Conservation (phyloP, 2,113 vertebrate genomes). For the Spea multiplicata region DNA sequence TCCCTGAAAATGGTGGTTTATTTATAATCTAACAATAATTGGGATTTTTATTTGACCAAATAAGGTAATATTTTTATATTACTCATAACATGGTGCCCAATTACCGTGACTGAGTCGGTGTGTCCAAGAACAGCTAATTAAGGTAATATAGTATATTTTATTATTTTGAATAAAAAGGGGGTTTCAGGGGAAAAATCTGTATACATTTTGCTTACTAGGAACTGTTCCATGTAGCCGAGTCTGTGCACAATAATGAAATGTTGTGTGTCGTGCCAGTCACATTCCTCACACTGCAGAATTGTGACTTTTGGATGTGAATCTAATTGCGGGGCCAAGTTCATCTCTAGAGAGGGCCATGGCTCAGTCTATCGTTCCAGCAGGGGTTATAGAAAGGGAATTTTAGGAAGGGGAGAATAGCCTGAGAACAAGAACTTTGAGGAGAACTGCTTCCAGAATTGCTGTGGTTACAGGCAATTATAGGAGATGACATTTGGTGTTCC, state of each 20-base stretch:
- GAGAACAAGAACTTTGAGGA: constrained; percentile 13
- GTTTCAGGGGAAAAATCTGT: not conserved
- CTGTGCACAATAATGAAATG: constrained; percentile 1
- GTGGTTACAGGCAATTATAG: constrained; percentile 52
- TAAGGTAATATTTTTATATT: too few relatives aligned
- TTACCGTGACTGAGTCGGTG: too few relatives aligned
- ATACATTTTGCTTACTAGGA: not conserved
- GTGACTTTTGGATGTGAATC: not conserved
- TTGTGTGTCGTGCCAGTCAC: not conserved
- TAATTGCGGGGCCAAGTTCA: not conserved
- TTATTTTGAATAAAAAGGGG: too few relatives aligned
- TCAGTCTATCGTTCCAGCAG: not conserved
- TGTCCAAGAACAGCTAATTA: too few relatives aligned
- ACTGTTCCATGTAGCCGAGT: not conserved
- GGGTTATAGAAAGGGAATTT: constrained; percentile 31
- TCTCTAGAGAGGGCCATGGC: constrained; percentile 24
- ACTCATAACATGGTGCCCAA: too few relatives aligned
- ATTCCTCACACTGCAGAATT: not conserved
- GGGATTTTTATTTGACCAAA: too few relatives aligned
- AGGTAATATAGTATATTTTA: too few relatives aligned
- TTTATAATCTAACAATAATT: too few relatives aligned
- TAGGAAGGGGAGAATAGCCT: constrained; percentile 6
- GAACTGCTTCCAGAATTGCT: constrained; percentile 34
- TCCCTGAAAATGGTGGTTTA: too few relatives aligned
- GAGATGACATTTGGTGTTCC: constrained; percentile 54